Base-by-base conservation (phyloP, 2,113 vertebrate species). In the Eublepharis macularius region DNA sequence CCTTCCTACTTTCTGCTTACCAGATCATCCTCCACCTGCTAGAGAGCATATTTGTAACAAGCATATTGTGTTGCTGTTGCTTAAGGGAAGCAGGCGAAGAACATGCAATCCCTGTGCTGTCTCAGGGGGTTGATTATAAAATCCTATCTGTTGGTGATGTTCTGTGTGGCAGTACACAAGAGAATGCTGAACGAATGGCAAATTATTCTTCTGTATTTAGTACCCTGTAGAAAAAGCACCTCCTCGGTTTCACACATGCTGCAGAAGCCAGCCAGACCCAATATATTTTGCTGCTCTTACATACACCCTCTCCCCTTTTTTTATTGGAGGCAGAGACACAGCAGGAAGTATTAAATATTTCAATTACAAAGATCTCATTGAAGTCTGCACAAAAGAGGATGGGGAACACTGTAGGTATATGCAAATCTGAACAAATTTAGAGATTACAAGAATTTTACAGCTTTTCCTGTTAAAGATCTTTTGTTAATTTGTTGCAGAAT, bases 111-210 rank as follows among this genome's bases (percentile, higher is more conserved):
- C 29, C 41, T 29, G 41, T n/a, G 32, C n/a, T 43, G 4, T 81
- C 36, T 66, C 63, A 51, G 24, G 26, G 24, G 47, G 29, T 43
- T 19, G 4, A 57, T 49, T 32, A 75, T 65, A 51, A 26, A 51
- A 91, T 75, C 24, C 24, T 77, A 54, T 65, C 19, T 36, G 90
- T 90, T 82, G 87, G 45, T 32, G 89, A 68, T 16, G 29, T 81
- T 74, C 19, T 32, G 68, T 75, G 76, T 87, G 91, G 86, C 86
- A 11, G 0, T 24, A 8, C 12, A 32, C 74, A 10, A 6, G 82
- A 87, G 86, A 90, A 36, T 45, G 36, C 10, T 0, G 49, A 70
- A 72, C 43, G 34, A 83, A 17, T 68, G 54, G 80, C 32, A 2
- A 60, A 76, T 72, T 83, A 29, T 82, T 88, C 76, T 1, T 74